These are phyloP conservation scores for Melanerpes formicivorus DNA, from an alignment of 2,113 vertebrate species.

Conservation along the genomic window DNA sequence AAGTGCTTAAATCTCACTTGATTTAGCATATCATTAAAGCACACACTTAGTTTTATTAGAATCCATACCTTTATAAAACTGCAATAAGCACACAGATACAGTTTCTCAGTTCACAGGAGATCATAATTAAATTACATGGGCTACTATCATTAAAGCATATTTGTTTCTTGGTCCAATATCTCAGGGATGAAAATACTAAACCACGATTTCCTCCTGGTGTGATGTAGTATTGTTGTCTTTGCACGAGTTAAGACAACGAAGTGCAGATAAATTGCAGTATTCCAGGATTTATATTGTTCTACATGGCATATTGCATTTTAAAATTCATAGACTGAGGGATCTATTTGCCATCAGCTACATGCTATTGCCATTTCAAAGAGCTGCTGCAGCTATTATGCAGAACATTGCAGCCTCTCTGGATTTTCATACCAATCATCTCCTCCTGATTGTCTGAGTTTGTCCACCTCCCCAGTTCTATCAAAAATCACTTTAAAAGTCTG, in stretches of 20 bases:
- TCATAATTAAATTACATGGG: background rate
- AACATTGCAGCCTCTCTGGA: background rate
- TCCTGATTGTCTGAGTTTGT: background rate
- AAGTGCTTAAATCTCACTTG: too few relatives aligned
- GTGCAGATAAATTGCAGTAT: background rate
- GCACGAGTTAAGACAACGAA: background rate
- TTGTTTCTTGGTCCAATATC: background rate
- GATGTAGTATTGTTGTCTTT: background rate
- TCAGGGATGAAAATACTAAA: background rate
- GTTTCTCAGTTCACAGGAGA: background rate
- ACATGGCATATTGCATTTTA: slow-evolving; percentile 1
- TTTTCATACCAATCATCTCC: slow-evolving; percentile 30
- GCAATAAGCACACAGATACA: background rate
- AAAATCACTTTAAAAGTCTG: background rate
- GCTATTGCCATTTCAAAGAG: slow-evolving; percentile 20
- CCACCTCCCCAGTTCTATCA: background rate
- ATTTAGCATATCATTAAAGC: background rate
- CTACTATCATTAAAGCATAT: background rate
- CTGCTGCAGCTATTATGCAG: background rate
- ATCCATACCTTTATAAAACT: background rate
- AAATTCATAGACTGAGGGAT: slow-evolving; percentile 45
- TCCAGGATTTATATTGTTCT: slow-evolving; percentile 29
- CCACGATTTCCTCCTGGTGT: background rate
- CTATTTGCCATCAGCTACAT: slow-evolving; percentile 25
- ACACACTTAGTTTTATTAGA: background rate